phyloP scores from a whole-genome alignment of 2,797 vertebrate genomes.

The Parambassis ranga region DNA sequence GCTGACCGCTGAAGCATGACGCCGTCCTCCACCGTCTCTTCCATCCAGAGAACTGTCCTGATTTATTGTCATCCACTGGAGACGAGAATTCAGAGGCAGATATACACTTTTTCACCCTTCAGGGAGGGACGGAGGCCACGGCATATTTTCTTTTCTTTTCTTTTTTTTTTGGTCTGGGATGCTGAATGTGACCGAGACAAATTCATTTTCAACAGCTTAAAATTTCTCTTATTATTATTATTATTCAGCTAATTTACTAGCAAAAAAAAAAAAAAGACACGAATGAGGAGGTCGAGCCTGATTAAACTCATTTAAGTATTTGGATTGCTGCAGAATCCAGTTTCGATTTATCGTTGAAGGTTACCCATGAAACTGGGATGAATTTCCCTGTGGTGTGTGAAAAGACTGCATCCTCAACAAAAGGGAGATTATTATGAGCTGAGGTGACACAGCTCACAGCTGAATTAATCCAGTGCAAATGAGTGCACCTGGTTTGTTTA shows the following conservation, averaged over 20 bases:
- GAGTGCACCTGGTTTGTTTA: too few relatives aligned
- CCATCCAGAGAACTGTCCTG: constrained; percentile 7
- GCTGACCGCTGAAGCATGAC: constrained; percentile 25
- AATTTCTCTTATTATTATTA: background rate
- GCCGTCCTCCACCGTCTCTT: constrained; percentile 17
- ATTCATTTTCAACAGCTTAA: background rate
- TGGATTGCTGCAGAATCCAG: background rate
- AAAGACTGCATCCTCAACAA: background rate
- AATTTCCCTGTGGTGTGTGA: background rate
- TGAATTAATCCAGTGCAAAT: too few relatives aligned
- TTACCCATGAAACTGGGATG: background rate
- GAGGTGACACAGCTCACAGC: too few relatives aligned
- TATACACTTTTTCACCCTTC: background rate
- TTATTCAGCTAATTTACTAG: background rate
- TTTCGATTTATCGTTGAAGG: constrained; percentile 7
- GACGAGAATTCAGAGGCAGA: background rate
- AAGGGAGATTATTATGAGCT: background rate
- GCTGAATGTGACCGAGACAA: background rate
- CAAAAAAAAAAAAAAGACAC: background rate
- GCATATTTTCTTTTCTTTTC: too few relatives aligned
- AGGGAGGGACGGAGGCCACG: background rate
- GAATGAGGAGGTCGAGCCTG: background rate
- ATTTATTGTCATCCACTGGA: constrained; percentile 32
- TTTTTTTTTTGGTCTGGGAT: constrained; percentile 38
- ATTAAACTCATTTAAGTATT: constrained; percentile 8